Evolutionary conservation across 2,888 invertebrate genomes (phyloP), one percentile per base, ranked within the genome.

Genomic region (Labia minor): DNA sequence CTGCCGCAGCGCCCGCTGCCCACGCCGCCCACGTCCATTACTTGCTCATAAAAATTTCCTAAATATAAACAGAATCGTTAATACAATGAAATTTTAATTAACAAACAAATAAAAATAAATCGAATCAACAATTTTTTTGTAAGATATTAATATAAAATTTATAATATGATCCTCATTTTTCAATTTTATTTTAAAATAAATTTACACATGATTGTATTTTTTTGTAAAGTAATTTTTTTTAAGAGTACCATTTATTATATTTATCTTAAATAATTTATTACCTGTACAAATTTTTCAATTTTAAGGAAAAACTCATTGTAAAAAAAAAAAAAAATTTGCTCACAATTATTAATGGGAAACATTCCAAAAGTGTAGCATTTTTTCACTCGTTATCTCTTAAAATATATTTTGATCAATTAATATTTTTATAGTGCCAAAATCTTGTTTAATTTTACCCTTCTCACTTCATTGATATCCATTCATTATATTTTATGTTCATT

Each of bases 301-400:
- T 49, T n/a, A 49, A 49, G 14, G 14, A 49, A 49, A 14, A 49
- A 49, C 49, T 49, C 3, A 26, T 26, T 26, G 26, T 49, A n/a
- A 49, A n/a, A 49, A 33, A 8, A 33, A 33, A 8, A 33, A 49
- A 2, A 49, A 11, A 49, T 49, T 49, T 49, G 49, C 49, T 49
- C 49, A 49, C 49, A 49, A 11, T n/a, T 3, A 16, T n/a, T n/a
- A 49, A 49, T n/a, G 26, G 26, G 26, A n/a, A 49, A 49, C 49
- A 49, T 49, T 49, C 49, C 49, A 49, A 49, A 49, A 11, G 16
- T 49, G 49, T n/a, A 49, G 49, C 49, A 49, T 49, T 49, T 49
- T 49, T 16, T n/a, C 49, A 49, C 16, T 49, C 16, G n/a, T 49
- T n/a, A n/a, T 49, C 14, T 49, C 49, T 49, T n/a, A 49, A 49